These are phyloP conservation scores for Microctonus hyperodae DNA, from an alignment of 2,888 invertebrate species.

Conservation along the genomic window DNA sequence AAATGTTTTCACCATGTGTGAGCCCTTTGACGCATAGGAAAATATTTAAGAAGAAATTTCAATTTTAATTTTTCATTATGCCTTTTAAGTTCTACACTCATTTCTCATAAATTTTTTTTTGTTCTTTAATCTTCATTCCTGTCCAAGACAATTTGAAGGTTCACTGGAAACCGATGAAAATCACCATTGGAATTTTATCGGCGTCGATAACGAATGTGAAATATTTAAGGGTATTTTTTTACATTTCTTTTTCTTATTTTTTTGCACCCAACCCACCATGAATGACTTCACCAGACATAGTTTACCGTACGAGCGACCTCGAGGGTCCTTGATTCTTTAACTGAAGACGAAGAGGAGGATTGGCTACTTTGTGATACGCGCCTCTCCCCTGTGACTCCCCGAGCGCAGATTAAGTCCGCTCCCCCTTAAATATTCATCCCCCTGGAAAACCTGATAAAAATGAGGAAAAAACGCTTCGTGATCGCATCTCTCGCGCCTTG, in stretches of 20 bases:
- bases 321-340: slow-evolving; percentile 6
- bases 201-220: slow-evolving; percentile 48
- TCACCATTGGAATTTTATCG: slow-evolving; percentile 45
- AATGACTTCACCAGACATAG: slow-evolving; percentile 34
- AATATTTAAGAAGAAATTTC: slow-evolving; percentile 27
- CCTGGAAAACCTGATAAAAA: slow-evolving; percentile 67
- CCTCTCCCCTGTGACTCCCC: slow-evolving; percentile 61
- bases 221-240: slow-evolving; percentile 44
- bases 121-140: slow-evolving; percentile 8
- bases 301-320: slow-evolving; percentile 32
- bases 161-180: slow-evolving; percentile 38
- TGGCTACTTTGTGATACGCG: slow-evolving; percentile 38
- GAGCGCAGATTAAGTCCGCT: slow-evolving; percentile 69
- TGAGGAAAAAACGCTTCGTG: slow-evolving; percentile 51
- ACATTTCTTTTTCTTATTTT: slow-evolving; percentile 53
- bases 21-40: slow-evolving; percentile 15
- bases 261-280: slow-evolving; percentile 48
- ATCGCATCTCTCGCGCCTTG: slow-evolving; percentile 15
- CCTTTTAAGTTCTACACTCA: slow-evolving; percentile 14
- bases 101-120: not conserved
- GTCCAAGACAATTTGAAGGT: not conserved
- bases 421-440: slow-evolving; percentile 69
- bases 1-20: slow-evolving; percentile 11
- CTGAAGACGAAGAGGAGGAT: slow-evolving; percentile 8
- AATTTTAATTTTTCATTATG: slow-evolving; percentile 32